A percentile compares a stretch with the other conserved stretches of the same genome.
phyloP scores from a whole-genome alignment of 2,797 vertebrate genomes.

The Australoheros facetus region DNA sequence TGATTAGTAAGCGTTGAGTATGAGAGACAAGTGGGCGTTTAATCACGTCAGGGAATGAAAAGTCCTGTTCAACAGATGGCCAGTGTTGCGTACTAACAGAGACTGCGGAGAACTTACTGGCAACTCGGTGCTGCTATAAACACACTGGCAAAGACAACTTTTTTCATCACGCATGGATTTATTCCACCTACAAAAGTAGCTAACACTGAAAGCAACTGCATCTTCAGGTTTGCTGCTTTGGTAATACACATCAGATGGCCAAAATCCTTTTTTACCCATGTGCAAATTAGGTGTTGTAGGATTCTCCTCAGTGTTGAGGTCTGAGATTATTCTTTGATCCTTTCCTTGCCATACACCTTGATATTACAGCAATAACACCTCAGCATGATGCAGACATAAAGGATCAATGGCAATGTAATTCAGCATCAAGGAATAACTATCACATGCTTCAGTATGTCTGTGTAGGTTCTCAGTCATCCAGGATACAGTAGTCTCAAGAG shows the following conservation, averaged over 20 bases:
- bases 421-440: not conserved
- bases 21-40: slow-evolving; percentile 49
- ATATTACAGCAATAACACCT: not conserved
- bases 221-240: not conserved
- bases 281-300: not conserved
- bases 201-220: not conserved
- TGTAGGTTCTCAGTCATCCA: too few relatives aligned
- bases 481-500: too few relatives aligned
- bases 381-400: not conserved
- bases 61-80: slow-evolving; percentile 62
- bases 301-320: slow-evolving; percentile 2
- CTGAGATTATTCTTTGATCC: slow-evolving; percentile 20
- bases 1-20: slow-evolving; percentile 52
- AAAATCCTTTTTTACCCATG: not conserved
- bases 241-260: too few relatives aligned
- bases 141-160: not conserved
- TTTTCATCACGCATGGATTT: not conserved
- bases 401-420: slow-evolving; percentile 13
- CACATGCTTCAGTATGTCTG: not conserved
- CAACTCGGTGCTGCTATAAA: not conserved
- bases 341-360: not conserved
- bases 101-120: slow-evolving; percentile 11
- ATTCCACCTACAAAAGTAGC: not conserved
- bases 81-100: slow-evolving; percentile 21
- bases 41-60: slow-evolving; percentile 34